Conservation (phyloP, 64 coral and sea anemone species). For the Montipora cactus region DNA sequence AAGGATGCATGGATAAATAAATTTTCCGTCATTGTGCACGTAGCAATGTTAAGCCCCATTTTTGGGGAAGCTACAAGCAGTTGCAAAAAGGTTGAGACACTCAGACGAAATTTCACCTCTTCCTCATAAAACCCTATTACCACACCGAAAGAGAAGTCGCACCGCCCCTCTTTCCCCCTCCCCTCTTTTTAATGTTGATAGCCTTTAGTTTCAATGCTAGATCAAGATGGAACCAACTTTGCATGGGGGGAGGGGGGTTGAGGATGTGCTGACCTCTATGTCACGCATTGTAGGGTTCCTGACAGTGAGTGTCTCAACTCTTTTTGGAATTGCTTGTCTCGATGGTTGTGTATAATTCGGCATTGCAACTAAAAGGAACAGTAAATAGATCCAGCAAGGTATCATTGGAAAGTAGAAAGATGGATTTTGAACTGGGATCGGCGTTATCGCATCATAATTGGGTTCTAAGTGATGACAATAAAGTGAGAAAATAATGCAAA, state of each 20-base stretch:
- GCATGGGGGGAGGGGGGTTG: background rate
- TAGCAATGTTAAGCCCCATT: no score
- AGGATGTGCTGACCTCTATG: background rate
- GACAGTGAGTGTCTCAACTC: background rate
- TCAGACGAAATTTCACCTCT: background rate
- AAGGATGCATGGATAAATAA: no score
- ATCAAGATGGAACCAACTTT: background rate
- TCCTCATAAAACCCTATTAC: background rate
- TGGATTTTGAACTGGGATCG: no score
- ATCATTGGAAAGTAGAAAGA: no score
- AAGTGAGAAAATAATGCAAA: background rate
- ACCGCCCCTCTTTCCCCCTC: background rate
- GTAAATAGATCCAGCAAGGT: background rate
- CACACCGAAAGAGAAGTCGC: background rate
- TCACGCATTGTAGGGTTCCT: background rate
- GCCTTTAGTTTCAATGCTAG: background rate
- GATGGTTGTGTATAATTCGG: background rate
- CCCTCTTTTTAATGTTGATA: background rate
- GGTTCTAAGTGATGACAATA: background rate
- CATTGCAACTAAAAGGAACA: background rate
- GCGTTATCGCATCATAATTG: background rate
- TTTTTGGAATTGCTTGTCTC: conserved; percentile 1
- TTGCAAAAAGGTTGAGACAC: background rate
- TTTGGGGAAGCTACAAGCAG: background rate
- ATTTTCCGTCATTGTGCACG: no score